Evolutionary conservation across 2,888 invertebrate genomes (phyloP), one percentile per base, ranked within the genome.

Genomic region (Leptothorax acervorum): DNA sequence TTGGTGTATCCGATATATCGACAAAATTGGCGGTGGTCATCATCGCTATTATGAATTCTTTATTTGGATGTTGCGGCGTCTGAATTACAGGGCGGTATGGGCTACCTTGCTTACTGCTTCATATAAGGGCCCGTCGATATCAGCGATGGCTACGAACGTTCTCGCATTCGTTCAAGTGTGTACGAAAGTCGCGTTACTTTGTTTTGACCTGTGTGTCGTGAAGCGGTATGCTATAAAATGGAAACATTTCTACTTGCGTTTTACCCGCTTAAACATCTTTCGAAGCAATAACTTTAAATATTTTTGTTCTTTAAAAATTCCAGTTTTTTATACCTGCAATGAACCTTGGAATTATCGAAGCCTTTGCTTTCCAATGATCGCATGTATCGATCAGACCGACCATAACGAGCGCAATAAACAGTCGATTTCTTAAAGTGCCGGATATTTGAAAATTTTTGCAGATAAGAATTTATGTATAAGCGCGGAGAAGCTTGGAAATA

Each of bases 11-110:
- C 90, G 92, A 92, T 93, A 92, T 93, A 94, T 93, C 91, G 90
- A 90, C 93, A 92, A 94, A 94, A 94, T 94, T 94, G 93, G 91
- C 92, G 93, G 92, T 90, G 94, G 92, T 94, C 94, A 94, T 94
- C 94, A 94, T 94, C 94, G 94, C 94, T 93, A 94, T 94, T 94
- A 94, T 92, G 93, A 93, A 94, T 94, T 94, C 93, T 94, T 94
- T 94, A 94, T 94, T 94, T 94, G 93, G 94, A 92, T 91, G 93
- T 90, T 92, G 93, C 91, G 93, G 93, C 92, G 94, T 89, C 87
- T 89, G 90, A 94, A 94, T 94, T 94, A 94, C 94, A 94, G 94
- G 94, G 93, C 93, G 94, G 92, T 90, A 86, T 85, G 85, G 88
- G 94, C 94, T 94, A 94, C 94, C 94, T 93, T 93, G 94, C 93